Base-by-base conservation (phyloP, 1,140 invertebrate genomes). In the Microplitis mediator region DNA sequence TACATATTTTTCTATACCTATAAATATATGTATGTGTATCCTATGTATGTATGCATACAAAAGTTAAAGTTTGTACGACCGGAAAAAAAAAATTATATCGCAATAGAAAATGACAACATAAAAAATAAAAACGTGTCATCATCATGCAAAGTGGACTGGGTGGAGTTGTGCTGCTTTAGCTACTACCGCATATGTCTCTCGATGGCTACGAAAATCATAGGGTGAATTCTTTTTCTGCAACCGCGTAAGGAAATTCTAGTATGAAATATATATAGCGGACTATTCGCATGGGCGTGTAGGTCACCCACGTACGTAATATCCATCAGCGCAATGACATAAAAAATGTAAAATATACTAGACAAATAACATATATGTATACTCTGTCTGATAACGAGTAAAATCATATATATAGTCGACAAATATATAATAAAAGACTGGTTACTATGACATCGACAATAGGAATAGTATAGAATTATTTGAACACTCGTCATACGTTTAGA, bases 41-140 rank as follows among this genome's bases (percentile, higher is more conserved):
- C 23, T 2, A 23, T 23, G 23, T 23, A 23, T 23, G 23, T 2
- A 23, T 23, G 23, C 23, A 23, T 23, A 23, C 23, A 23, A 45
- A 45, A 45, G 39, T 45, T 45, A 11, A 5, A 65, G 69, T 75
- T 78, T 72, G 62, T 67, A 54, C 39, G 23, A 23, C 65, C 36
- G 61, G 72, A 76, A 77, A 75, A 73, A 61, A 62, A 71, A 74
- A 76, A 67, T 69, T 74, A 72, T 31, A 72, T 52, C 39, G n/a
- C 63, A 61, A 63, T 51, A 66, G 56, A 73, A 58, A 74, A 67
- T 11, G 31, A 34, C 50, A 72, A 56, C 69, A 14, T 63, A 31
- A 71, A 71, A 75, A 73, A 70, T 70, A 71, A 13, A 56, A 81
- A 80, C 78, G 69, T 81, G 76, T 81, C 76, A 81, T 81, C 80